These are phyloP conservation scores for Dione vanillae DNA, from an alignment of 2,888 invertebrate genomes.

Conservation along the genomic window DNA sequence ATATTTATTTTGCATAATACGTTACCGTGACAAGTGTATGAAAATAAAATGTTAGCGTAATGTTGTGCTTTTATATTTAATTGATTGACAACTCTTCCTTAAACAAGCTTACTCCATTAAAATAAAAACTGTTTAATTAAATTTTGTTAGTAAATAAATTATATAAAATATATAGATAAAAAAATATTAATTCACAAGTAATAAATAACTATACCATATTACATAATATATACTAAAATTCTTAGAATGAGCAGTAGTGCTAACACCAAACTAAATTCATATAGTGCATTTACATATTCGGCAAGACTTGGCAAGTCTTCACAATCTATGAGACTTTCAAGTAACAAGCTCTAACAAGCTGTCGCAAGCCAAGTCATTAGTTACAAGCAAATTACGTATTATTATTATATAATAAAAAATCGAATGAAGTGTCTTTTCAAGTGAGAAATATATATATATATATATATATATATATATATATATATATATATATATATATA, in stretches of 20 bases:
- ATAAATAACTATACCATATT: background rate
- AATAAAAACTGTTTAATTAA: background rate
- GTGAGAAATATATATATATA: too few species aligned
- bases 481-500: too few species aligned
- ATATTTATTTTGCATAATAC: conserved; percentile 36
- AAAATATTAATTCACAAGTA: background rate
- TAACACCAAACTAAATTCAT: background rate
- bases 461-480: too few species aligned
- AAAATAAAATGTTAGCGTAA: conserved; percentile 2
- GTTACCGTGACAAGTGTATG: background rate
- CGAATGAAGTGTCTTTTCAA: too few species aligned
- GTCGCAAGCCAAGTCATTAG: too few species aligned
- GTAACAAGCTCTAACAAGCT: too few species aligned
- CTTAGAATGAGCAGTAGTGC: background rate
- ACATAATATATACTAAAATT: background rate
- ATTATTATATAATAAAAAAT: too few species aligned
- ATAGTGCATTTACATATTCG: too few species aligned
- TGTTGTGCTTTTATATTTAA: conserved; percentile 4
- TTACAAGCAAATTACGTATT: too few species aligned
- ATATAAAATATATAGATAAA: background rate
- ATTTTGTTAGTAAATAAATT: too few species aligned
- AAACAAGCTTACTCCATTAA: background rate
- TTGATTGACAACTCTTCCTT: background rate
- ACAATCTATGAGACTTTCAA: too few species aligned
- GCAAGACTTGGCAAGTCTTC: too few species aligned